Evolutionary conservation across 2,797 vertebrate genomes (phyloP).

Genomic region (Argya squamiceps): DNA sequence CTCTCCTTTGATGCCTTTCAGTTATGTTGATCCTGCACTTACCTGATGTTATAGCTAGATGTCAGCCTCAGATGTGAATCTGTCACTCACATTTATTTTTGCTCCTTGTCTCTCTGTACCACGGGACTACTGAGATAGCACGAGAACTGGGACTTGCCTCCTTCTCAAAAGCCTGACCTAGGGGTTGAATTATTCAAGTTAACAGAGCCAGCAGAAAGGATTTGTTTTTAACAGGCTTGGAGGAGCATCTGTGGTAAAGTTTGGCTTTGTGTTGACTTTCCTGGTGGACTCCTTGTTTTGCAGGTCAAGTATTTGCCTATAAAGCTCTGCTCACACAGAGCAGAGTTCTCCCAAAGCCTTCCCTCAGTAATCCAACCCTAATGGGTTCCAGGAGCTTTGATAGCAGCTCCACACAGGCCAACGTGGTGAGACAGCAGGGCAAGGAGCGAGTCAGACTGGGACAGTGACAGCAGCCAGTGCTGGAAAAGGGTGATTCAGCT

Average conservation of each 20-base stretch:
- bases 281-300: not conserved
- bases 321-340: not conserved
- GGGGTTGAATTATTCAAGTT: not conserved
- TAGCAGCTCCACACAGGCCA: not conserved
- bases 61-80: conserved; percentile 57
- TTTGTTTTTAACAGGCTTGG: not conserved
- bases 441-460: not conserved
- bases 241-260: not conserved
- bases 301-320: not conserved
- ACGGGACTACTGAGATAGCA: not conserved
- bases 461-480: not conserved
- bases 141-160: not conserved
- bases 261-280: not conserved
- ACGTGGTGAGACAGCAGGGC: not conserved
- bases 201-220: not conserved
- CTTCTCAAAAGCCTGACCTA: not conserved
- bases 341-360: not conserved
- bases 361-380: not conserved
- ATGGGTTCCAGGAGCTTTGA: not conserved
- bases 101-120: not conserved
- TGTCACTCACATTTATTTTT: conserved; percentile 29
- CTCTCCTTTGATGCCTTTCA: not conserved
- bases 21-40: conserved; percentile 9
- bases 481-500: conserved; percentile 13
- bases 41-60: conserved; percentile 59